A percentile compares a stretch with the other conserved stretches of the same genome.
Evolutionary conservation across 2,888 invertebrate genomes (phyloP).

Genomic region (Polydrusus pterygomalis): DNA sequence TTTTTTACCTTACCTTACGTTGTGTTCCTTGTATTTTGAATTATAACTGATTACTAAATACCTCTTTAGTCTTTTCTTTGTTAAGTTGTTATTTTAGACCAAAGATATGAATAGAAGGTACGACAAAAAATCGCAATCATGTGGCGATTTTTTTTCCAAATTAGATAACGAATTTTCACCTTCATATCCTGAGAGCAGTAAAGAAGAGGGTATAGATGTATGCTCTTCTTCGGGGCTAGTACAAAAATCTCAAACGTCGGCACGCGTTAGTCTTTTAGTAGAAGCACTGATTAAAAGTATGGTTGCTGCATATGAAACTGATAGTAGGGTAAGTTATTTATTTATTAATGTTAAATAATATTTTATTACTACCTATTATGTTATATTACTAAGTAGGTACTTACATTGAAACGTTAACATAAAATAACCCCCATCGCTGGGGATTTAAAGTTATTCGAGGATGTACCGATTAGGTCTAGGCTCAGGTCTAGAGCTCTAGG

Average conservation of each 20-base stretch:
- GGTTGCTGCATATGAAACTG: slow-evolving; percentile 79
- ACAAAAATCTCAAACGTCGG: slow-evolving; percentile 69
- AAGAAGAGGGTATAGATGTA: slow-evolving; percentile 4
- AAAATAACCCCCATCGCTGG: no score
- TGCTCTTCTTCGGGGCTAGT: slow-evolving; percentile 11
- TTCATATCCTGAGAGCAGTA: background rate
- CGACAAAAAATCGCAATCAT: background rate
- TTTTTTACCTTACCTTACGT: no score
- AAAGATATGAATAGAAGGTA: background rate
- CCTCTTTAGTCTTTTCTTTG: background rate
- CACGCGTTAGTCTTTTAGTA: slow-evolving; percentile 81
- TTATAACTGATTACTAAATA: no score
- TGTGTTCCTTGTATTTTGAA: no score
- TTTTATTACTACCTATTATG: no score
- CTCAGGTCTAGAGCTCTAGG: no score
- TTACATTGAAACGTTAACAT: no score
- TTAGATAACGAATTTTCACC: background rate
- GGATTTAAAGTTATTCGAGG: no score
- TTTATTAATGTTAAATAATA: no score
- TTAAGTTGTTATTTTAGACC: background rate
- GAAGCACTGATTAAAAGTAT: slow-evolving; percentile 82
- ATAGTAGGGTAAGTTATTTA: slow-evolving; percentile 67
- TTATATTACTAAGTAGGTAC: no score
- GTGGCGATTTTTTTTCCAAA: background rate
- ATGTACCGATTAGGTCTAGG: no score